phyloP scores from a whole-genome alignment of 2,888 invertebrate genomes.

The Lochmaea capreae region DNA sequence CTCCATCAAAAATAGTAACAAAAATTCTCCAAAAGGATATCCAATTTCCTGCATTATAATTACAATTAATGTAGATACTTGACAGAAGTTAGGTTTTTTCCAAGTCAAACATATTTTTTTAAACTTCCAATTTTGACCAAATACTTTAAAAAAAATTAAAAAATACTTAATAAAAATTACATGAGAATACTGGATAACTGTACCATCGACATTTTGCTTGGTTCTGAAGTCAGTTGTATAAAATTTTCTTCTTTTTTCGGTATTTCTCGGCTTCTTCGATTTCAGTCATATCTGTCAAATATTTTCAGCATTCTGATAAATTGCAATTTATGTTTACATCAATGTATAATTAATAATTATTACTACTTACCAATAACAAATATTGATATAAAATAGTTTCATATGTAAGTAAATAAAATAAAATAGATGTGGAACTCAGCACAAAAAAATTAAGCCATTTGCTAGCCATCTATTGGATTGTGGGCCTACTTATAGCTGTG shows the following conservation, averaged over 20 bases:
- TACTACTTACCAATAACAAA: too few species aligned
- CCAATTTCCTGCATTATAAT: conserved; percentile 54
- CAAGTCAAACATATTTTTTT: conserved; percentile 42
- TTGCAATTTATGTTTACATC: not conserved
- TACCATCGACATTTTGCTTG: conserved; percentile 10
- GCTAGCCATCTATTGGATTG: too few species aligned
- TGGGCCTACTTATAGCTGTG: too few species aligned
- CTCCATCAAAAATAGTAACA: conserved; percentile 51
- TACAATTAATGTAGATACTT: conserved; percentile 43
- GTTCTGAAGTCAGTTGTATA: conserved; percentile 1
- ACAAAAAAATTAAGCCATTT: too few species aligned
- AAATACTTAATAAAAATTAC: not conserved
- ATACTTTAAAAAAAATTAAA: not conserved
- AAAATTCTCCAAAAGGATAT: conserved; percentile 49
- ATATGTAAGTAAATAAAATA: too few species aligned
- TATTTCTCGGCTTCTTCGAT: conserved; percentile 4
- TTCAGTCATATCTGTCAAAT: not conserved
- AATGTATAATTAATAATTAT: too few species aligned
- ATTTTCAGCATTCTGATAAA: not conserved
- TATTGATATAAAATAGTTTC: too few species aligned
- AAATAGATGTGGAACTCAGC: too few species aligned
- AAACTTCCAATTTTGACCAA: not conserved
- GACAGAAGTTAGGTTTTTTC: conserved; percentile 44
- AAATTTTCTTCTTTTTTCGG: not conserved
- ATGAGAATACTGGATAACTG: not conserved